phyloP scores from a whole-genome alignment of 2,113 vertebrate species.

The Gallinago undulata region DNA sequence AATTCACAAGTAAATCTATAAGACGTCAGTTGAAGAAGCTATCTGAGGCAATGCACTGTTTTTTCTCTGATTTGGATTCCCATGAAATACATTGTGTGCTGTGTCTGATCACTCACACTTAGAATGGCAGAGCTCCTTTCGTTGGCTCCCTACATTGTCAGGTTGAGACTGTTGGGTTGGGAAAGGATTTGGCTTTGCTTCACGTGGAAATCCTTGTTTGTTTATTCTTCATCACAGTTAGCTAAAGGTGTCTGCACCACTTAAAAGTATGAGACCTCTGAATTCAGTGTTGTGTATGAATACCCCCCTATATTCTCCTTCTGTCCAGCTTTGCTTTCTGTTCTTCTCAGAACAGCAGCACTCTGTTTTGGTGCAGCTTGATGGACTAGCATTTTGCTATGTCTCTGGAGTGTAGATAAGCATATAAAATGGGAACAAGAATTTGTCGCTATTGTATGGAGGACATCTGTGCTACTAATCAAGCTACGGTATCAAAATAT shows the following conservation, averaged over 20 bases:
- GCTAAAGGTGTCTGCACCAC: not conserved
- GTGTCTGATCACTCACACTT: not conserved
- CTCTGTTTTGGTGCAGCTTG: not conserved
- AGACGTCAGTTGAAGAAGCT: not conserved
- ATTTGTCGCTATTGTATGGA: conserved; percentile 1
- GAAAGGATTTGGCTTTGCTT: not conserved
- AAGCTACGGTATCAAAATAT: not conserved
- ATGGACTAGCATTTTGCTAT: not conserved
- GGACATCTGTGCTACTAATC: conserved; percentile 5
- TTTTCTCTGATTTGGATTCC: not conserved
- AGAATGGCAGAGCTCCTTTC: not conserved
- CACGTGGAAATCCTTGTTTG: not conserved
- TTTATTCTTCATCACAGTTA: not conserved
- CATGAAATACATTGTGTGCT: not conserved
- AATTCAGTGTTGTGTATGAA: not conserved
- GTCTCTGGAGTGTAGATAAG: not conserved
- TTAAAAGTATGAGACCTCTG: not conserved
- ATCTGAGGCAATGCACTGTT: not conserved
- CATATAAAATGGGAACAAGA: not conserved
- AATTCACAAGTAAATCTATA: not conserved
- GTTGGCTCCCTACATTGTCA: not conserved
- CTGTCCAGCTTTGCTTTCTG: not conserved
- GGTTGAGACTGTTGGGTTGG: not conserved
- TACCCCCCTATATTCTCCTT: not conserved
- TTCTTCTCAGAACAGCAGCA: not conserved